Base-by-base conservation (phyloP, 1,140 invertebrate species). In the Drosophila paulistorum region DNA sequence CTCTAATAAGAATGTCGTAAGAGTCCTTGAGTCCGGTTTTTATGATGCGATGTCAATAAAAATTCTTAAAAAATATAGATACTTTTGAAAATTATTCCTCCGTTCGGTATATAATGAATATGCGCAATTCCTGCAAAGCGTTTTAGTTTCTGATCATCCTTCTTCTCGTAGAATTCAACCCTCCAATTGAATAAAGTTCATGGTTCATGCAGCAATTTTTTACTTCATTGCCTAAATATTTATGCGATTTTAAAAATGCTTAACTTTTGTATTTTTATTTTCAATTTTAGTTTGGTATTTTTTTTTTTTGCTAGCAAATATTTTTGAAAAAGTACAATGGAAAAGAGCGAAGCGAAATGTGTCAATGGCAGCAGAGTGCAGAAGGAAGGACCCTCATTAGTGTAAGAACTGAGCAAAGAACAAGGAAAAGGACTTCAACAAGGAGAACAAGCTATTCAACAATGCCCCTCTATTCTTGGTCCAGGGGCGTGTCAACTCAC, bases 191-290 rank as follows among this genome's bases (percentile, higher is more conserved):
- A 5, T 37, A 10, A 45, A 51, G 33, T 41, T 65, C 48, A 7
- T 17, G 39, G 37, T 58, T 58, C 67, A 79, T 79, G 65, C 23
- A 59, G 73, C 20, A 71, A 67, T 39, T 79, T 83, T 89, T 89
- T 89, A 79, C 62, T 80, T 89, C 84, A 89, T 79, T 86, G 84
- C 84, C 77, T 86, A 86, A 86, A 86, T 86, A 86, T 86, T 86
- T 86, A 77, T 83, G 84, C 84, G 84, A 79, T 71, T 86, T 87
- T 68, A 65, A 65, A 79, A 79, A 70, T 71, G 79, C 74, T 85
- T 79, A 60, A 73, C 37, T 73, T 71, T 59, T 23, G 20, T 51
- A 51, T 58, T 35, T 30, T 30, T 30, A 30, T 30, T 30, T 30
- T n/a, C 23, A 11, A 33, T 33, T 76, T 81, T 55, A 35, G 54